Evolutionary conservation across 2,888 invertebrate species (phyloP).

Genomic region (Noctua fimbriata): DNA sequence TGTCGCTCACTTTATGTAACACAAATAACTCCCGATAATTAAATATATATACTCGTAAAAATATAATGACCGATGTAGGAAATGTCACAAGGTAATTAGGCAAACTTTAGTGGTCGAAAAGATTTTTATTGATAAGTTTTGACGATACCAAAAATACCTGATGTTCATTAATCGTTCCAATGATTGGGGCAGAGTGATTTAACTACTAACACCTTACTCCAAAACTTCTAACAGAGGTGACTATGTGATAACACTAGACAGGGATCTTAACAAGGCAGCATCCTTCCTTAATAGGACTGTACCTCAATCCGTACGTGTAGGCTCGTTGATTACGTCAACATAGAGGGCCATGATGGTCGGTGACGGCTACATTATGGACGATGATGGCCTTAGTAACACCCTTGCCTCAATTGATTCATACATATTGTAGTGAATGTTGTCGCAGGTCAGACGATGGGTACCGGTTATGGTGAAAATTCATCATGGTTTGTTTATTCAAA

Average conservation of each 20-base stretch:
- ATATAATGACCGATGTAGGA: not conserved
- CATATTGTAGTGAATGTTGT: conserved; percentile 45
- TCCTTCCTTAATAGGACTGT: conserved; percentile 12
- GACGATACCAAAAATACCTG: not conserved
- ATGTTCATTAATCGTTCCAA: not conserved
- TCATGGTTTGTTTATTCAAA: not conserved
- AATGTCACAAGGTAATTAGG: not conserved
- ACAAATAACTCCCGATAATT: not conserved
- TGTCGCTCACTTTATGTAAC: not conserved
- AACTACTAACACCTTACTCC: not conserved
- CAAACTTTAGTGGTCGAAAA: not conserved
- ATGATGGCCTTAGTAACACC: conserved; percentile 30
- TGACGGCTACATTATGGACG: conserved; percentile 44
- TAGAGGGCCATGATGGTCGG: conserved; percentile 5
- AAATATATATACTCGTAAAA: not conserved
- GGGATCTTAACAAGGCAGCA: not conserved
- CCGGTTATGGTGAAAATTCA: not conserved
- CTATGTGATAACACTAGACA: not conserved
- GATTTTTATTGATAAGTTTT: not conserved
- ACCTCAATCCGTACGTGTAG: conserved; percentile 10
- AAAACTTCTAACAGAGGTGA: conserved; percentile 14
- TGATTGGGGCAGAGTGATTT: not conserved
- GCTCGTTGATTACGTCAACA: conserved; percentile 35
- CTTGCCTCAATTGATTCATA: conserved; percentile 55
- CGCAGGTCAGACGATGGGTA: conserved; percentile 19